These are phyloP conservation scores for Chloroclysta siterata DNA, from an alignment of 2,888 invertebrate species.

Conservation along the genomic window DNA sequence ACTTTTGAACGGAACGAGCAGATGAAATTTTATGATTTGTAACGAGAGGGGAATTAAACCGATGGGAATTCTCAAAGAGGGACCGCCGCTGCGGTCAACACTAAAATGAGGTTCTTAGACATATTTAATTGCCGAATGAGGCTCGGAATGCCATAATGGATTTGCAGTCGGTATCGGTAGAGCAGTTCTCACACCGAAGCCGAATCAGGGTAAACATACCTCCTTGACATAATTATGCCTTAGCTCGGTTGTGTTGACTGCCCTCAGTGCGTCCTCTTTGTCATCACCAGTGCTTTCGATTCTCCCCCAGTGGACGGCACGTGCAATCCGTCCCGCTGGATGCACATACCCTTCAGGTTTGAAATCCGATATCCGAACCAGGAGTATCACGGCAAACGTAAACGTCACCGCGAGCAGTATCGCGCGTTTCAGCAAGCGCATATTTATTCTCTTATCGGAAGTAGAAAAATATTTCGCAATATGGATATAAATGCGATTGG, in stretches of 20 bases:
- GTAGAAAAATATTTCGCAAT: constrained; percentile 12
- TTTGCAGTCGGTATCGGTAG: neutral
- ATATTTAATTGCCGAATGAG: constrained; percentile 16
- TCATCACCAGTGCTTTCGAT: neutral
- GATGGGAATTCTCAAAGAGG: constrained; percentile 23
- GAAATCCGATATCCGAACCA: constrained; percentile 49
- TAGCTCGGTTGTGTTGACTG: constrained; percentile 19
- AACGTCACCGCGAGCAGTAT: constrained; percentile 49
- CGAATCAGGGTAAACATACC: constrained; percentile 36
- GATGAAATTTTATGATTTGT: constrained; percentile 55
- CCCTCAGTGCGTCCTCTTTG: neutral
- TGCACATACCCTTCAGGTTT: constrained; percentile 36
- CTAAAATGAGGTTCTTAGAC: constrained; percentile 5
- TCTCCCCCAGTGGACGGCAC: constrained; percentile 30
- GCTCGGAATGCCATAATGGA: neutral
- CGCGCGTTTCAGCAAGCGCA: constrained; percentile 60
- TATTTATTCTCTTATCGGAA: constrained; percentile 37
- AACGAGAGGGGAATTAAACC: constrained; percentile 35
- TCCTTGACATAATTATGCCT: constrained; percentile 41
- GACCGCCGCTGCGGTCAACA: constrained; percentile 9
- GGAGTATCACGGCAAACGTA: constrained; percentile 48
- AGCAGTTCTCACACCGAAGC: neutral
- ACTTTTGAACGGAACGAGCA: constrained; percentile 60
- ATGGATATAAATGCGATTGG: constrained; percentile 13
- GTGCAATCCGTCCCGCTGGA: constrained; percentile 38